A percentile compares a stretch with the other conserved stretches of the same genome.
phyloP scores from a whole-genome alignment of 37 sponge, comb jelly and placozoan species.

The Geodia barretti region DNA sequence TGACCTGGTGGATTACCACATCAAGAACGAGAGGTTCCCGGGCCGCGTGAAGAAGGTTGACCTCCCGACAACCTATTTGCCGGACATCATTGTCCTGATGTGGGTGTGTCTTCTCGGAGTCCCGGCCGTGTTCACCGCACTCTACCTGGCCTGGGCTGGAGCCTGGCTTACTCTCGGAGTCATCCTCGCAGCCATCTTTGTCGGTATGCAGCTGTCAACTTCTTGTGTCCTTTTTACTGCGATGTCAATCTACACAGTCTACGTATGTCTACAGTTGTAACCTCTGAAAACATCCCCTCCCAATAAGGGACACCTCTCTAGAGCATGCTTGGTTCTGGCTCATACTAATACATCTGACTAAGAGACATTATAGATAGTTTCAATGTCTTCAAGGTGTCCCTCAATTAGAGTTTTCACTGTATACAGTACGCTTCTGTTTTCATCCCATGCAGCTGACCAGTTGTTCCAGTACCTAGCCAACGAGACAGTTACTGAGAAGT shows the following conservation, averaged over 20 bases:
- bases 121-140: slow-evolving; percentile 15
- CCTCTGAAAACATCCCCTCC: too few species aligned
- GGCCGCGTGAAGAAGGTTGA: slow-evolving; percentile 4
- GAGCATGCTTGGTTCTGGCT: too few species aligned
- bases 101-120: slow-evolving; percentile 59
- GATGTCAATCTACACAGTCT: too few species aligned
- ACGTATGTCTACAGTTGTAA: too few species aligned
- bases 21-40: slow-evolving; percentile 55
- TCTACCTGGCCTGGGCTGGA: slow-evolving; percentile 52
- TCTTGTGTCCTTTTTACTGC: too few species aligned
- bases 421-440: background rate
- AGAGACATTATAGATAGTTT: too few species aligned
- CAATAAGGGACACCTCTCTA: too few species aligned
- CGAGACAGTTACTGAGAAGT: slow-evolving; percentile 1
- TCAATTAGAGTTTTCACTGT: background rate
- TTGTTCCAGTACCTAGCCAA: slow-evolving; percentile 43
- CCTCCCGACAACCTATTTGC: slow-evolving; percentile 42
- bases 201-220: too few species aligned
- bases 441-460: slow-evolving; percentile 18
- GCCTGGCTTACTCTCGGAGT: slow-evolving; percentile 49
- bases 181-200: slow-evolving; percentile 19
- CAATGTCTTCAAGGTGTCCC: background rate
- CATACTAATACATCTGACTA: too few species aligned
- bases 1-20: slow-evolving; percentile 66
- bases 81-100: slow-evolving; percentile 47